A percentile compares a stretch with the other conserved stretches of the same genome.
Conservation (phyloP, 2,113 vertebrate species). For the Chlorodrepanis virens region DNA sequence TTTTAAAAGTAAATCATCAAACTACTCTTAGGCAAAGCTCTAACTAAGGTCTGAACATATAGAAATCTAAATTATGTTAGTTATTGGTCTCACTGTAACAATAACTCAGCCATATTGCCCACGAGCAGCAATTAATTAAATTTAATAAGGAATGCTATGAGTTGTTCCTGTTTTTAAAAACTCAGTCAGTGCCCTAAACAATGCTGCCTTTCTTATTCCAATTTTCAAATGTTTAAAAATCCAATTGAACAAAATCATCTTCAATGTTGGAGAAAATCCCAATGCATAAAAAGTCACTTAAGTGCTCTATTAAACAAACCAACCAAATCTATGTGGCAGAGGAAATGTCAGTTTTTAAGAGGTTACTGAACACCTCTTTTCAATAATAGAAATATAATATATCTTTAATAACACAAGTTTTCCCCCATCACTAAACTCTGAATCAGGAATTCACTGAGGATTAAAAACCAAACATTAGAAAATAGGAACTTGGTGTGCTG, state of each 20-base stretch:
- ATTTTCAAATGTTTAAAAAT: constrained; percentile 27
- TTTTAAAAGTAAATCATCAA: neutral
- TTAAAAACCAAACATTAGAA: constrained; percentile 8
- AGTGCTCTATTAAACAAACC: constrained; percentile 2
- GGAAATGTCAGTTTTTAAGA: neutral
- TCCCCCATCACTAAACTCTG: neutral
- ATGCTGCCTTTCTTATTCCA: constrained; percentile 10
- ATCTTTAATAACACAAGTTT: neutral
- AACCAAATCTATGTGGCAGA: neutral
- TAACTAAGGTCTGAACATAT: neutral
- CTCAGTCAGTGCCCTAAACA: constrained; percentile 4
- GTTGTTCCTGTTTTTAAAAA: constrained; percentile 16
- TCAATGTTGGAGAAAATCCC: neutral
- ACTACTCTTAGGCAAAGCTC: neutral
- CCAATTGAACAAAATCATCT: neutral
- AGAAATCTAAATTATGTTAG: neutral
- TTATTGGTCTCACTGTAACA: constrained; percentile 40
- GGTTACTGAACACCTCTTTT: neutral
- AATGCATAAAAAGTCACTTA: constrained; percentile 16
- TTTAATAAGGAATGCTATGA: constrained; percentile 22
- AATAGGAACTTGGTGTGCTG: neutral
- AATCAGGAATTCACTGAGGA: neutral
- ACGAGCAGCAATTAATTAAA: constrained; percentile 41
- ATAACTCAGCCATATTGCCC: constrained; percentile 24
- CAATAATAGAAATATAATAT: neutral